Evolutionary conservation across 2,797 vertebrate genomes (phyloP).

Genomic region (Galagoides demidoff): DNA sequence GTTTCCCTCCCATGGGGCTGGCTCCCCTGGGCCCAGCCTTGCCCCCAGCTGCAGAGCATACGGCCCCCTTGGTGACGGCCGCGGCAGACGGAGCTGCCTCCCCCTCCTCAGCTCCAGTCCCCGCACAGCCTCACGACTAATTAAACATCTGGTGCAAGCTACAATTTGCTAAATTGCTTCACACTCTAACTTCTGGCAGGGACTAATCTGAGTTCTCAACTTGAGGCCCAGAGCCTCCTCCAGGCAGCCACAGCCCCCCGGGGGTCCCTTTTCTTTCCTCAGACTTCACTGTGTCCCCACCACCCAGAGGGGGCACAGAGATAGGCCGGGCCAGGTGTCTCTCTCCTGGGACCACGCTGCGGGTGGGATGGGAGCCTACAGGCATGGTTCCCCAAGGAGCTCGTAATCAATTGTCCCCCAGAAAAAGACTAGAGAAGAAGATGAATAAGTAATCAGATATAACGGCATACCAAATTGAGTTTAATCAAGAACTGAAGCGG

Average conservation of each 20-base stretch:
- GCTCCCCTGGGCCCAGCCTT: background rate
- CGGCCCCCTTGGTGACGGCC: fast-evolving
- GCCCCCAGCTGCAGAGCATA: background rate
- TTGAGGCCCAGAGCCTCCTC: conserved; percentile 16
- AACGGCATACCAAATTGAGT: conserved; percentile 76
- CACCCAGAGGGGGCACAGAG: background rate
- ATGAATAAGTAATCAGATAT: conserved; percentile 79
- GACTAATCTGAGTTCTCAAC: conserved; percentile 60
- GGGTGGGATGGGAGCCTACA: background rate
- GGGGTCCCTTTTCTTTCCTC: background rate
- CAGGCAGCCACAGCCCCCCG: background rate
- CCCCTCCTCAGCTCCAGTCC: conserved; percentile 26
- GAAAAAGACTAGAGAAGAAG: conserved; percentile 46
- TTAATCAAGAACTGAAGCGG: conserved; percentile 78
- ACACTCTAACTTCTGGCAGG: conserved; percentile 69
- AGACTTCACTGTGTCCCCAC: background rate
- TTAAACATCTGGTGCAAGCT: conserved; percentile 79
- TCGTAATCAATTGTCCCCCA: conserved; percentile 59
- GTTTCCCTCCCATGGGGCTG: background rate
- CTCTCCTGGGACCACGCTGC: background rate
- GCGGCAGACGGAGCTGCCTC: background rate
- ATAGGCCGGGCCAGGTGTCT: background rate
- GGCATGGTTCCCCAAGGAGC: background rate
- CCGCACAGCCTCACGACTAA: conserved; percentile 68
- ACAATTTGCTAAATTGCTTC: conserved; percentile 80